Base-by-base conservation (phyloP, 2,888 invertebrate genomes). In the Oligia strigilis region DNA sequence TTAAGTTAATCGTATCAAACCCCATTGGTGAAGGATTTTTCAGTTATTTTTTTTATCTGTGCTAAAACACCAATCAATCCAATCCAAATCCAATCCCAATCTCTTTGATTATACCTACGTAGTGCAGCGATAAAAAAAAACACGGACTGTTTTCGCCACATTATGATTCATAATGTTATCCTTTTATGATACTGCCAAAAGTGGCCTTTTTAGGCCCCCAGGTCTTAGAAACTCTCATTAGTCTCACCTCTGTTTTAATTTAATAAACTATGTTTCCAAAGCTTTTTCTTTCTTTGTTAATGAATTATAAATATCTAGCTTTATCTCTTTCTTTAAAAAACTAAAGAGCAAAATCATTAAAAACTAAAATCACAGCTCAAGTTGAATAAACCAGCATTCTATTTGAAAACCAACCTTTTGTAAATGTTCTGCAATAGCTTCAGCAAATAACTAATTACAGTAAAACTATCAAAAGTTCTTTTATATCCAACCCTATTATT, bases 381-480 rank as follows among this genome's bases (percentile, higher is more conserved):
- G 40, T 75, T 62, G 71, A 73, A 78, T 58, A 75, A 64, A 74
- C 11, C 58, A 49, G n/a, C 5, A 72, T 74, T 74, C 66, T 36
- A 67, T 66, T 72, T 70, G 3, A 58, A 87, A 78, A 29, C 29
- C 17, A 58, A 58, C 29, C 65, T 72, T 76, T 75, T n/a, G 60
- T 78, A 36, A 74, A 73, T 60, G 29, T 52, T 72, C 65, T 77
- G 52, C 43, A 84, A 66, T 43, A 67, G 55, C 55, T 79, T 72
- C 52, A 65, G 46, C 80, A 81, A 85, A 77, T 85, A 85, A 76
- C 65, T 81, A 81, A 87, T 86, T 78, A 77, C 72, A 76, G 66
- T 60, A 43, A 74, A 84, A 77, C 78, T 78, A 77, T 78, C 49
- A 77, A 69, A 78, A 74, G 36, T 62, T 65, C 36, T 60, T 85